These are phyloP conservation scores for Drosophila nigritarsus DNA, from an alignment of 2,888 invertebrate species.

Conservation along the genomic window DNA sequence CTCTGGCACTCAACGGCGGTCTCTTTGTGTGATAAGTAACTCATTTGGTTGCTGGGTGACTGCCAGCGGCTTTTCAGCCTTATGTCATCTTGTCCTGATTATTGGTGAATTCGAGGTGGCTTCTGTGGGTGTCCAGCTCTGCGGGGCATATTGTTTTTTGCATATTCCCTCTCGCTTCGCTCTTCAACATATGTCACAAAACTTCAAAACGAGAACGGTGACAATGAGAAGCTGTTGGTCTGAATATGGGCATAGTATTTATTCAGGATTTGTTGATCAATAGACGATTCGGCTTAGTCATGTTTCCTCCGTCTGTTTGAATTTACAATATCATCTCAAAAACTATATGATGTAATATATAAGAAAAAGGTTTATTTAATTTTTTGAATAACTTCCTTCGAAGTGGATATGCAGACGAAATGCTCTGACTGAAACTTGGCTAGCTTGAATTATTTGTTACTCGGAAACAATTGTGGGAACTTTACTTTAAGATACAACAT, in stretches of 20 bases:
- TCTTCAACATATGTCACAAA: slow-evolving; percentile 55
- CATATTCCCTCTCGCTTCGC: slow-evolving; percentile 3
- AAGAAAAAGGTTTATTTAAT: background rate
- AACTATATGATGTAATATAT: background rate
- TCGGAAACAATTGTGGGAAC: background rate
- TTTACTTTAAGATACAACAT: background rate
- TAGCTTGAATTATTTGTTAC: background rate
- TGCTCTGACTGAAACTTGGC: background rate
- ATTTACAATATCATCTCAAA: background rate
- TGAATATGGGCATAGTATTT: background rate
- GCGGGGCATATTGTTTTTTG: slow-evolving; percentile 27
- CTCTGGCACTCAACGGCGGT: slow-evolving; percentile 27
- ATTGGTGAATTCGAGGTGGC: slow-evolving; percentile 41
- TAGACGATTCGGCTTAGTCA: background rate
- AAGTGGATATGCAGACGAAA: background rate
- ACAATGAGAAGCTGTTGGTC: background rate
- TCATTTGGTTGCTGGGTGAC: slow-evolving; percentile 37
- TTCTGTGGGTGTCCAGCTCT: slow-evolving; percentile 40
- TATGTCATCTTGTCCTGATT: slow-evolving; percentile 28
- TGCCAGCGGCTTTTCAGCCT: slow-evolving; percentile 13
- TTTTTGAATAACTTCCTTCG: background rate
- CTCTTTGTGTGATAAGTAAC: slow-evolving; percentile 55
- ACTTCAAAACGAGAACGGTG: slow-evolving; percentile 26
- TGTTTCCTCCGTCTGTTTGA: background rate
- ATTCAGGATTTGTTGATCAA: background rate